phyloP scores from a whole-genome alignment of 2,888 invertebrate genomes.

The Plebejus anna region DNA sequence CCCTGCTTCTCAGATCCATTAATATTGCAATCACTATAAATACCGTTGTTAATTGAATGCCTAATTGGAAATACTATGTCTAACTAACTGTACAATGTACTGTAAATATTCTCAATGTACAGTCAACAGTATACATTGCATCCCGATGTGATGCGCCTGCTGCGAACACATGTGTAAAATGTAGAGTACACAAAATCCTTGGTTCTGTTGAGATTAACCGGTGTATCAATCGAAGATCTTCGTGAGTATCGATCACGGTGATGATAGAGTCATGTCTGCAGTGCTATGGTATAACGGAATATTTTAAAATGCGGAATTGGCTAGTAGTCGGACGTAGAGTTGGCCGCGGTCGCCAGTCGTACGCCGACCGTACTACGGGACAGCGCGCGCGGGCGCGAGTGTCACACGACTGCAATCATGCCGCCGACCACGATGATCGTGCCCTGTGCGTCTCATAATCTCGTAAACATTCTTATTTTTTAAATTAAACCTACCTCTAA shows the following conservation, averaged over 20 bases:
- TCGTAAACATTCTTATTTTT: slow-evolving; percentile 43
- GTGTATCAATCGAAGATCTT: slow-evolving; percentile 37
- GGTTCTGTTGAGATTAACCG: slow-evolving; percentile 31
- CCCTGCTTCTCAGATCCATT: background rate
- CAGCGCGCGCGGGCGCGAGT: slow-evolving; percentile 59
- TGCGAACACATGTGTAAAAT: background rate
- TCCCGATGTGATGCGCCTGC: background rate
- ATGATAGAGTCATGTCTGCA: slow-evolving; percentile 47
- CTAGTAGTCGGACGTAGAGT: slow-evolving; percentile 61
- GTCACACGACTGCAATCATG: slow-evolving; percentile 64
- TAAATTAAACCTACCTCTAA: slow-evolving; percentile 29
- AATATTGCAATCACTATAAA: background rate
- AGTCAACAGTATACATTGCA: background rate
- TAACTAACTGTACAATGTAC: background rate
- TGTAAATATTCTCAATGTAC: too few relatives aligned
- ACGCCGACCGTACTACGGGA: slow-evolving; percentile 70
- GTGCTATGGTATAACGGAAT: slow-evolving; percentile 67
- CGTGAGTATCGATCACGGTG: background rate
- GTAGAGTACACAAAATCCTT: slow-evolving; percentile 1
- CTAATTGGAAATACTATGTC: background rate
- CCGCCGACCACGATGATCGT: slow-evolving; percentile 77
- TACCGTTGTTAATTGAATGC: background rate
- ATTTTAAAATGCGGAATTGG: slow-evolving; percentile 77
- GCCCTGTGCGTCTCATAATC: slow-evolving; percentile 66
- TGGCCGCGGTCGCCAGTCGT: slow-evolving; percentile 63